Percentiles rank a stretch among this genome's conserved stretches.
These are phyloP conservation scores for Xenopus laevis DNA, from an alignment of 2,113 vertebrate genomes.

Conservation along the genomic window DNA sequence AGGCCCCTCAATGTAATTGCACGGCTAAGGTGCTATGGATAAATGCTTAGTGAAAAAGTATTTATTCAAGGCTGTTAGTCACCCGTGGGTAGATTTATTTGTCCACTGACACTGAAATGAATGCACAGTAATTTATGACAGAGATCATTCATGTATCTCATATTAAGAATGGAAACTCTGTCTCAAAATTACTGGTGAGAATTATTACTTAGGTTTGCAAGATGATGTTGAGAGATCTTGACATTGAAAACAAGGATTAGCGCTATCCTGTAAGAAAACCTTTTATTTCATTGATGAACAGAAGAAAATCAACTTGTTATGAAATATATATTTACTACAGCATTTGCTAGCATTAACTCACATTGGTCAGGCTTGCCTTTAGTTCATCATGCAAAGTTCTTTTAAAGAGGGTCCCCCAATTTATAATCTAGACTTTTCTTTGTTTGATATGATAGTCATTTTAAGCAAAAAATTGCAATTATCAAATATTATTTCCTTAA, in stretches of 20 bases:
- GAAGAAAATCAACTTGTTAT: too few species aligned
- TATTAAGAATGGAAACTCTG: constrained; percentile 70
- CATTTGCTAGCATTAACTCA: too few species aligned
- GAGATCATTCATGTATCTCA: constrained; percentile 67
- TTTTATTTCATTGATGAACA: background rate
- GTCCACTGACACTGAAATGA: constrained; percentile 72
- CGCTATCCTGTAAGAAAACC: constrained; percentile 13
- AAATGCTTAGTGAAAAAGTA: constrained; percentile 68
- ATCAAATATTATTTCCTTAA: too few species aligned
- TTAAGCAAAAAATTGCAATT: too few species aligned
- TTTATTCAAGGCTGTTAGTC: constrained; percentile 81
- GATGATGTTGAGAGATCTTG: constrained; percentile 52
- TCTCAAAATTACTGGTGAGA: constrained; percentile 67
- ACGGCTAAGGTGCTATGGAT: constrained; percentile 74
- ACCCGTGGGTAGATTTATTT: constrained; percentile 81
- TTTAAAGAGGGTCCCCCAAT: too few species aligned
- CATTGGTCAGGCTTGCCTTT: too few species aligned
- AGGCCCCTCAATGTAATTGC: constrained; percentile 79
- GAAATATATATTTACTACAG: too few species aligned
- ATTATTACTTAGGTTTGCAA: constrained; percentile 50
- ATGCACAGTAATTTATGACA: constrained; percentile 68
- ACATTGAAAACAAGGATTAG: constrained; percentile 41
- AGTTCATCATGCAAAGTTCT: too few species aligned
- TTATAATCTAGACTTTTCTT: too few species aligned
- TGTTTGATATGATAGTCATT: too few species aligned